phyloP scores from a whole-genome alignment of 2,797 vertebrate genomes.

The Falco concolor region DNA sequence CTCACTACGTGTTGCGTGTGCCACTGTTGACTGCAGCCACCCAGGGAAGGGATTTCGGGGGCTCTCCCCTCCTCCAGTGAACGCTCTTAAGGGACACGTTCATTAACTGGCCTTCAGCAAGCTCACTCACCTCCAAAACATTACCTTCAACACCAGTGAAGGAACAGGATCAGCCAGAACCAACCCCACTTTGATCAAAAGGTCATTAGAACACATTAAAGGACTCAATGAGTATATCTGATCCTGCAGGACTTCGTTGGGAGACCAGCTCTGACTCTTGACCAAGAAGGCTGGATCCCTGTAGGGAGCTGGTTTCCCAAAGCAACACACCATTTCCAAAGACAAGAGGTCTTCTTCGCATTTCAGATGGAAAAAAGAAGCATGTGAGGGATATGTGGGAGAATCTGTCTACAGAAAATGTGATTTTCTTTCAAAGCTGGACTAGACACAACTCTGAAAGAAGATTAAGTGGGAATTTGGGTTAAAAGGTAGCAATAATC shows the following conservation, averaged over 20 bases:
- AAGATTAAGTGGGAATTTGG: not conserved
- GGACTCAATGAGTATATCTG: not conserved
- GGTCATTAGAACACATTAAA: not conserved
- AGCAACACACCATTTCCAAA: not conserved
- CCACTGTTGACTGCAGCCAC: not conserved
- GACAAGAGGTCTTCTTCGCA: not conserved
- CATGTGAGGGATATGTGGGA: not conserved
- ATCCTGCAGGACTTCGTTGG: not conserved
- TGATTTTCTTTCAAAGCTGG: not conserved
- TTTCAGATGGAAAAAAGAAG: not conserved
- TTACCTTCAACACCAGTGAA: not conserved
- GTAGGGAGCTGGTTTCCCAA: not conserved
- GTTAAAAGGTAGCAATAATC: not conserved
- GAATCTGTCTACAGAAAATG: not conserved
- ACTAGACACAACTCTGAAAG: not conserved
- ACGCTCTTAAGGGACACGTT: not conserved
- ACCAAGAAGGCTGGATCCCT: not conserved
- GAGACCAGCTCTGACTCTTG: not conserved
- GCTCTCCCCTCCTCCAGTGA: not conserved
- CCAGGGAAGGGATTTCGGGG: not conserved
- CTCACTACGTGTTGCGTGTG: rapidly evolving
- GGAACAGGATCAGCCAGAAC: not conserved
- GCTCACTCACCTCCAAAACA: not conserved
- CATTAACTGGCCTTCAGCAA: not conserved
- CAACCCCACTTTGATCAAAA: not conserved